Evolutionary conservation across 1,140 invertebrate species (phyloP).

Genomic region (Drosophila burlai): DNA sequence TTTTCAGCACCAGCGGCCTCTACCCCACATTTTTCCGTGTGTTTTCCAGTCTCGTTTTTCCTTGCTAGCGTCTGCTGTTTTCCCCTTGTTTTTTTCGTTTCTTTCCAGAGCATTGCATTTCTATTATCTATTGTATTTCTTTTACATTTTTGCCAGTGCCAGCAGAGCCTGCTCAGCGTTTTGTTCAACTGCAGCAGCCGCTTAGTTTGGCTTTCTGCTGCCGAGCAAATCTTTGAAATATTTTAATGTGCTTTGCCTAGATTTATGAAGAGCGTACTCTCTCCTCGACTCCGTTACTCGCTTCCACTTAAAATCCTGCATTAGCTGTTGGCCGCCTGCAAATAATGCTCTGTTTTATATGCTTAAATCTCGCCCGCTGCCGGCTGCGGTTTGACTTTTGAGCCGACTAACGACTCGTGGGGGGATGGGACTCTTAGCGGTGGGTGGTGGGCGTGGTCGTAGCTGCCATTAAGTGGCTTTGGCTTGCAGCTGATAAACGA

Average conservation of each 20-base stretch:
- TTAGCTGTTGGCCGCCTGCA: slow-evolving; percentile 50
- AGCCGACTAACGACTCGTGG: slow-evolving; percentile 7
- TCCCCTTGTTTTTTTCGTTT: slow-evolving; percentile 1
- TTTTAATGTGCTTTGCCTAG: slow-evolving; percentile 58
- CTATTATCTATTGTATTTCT: slow-evolving; percentile 50
- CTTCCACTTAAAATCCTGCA: slow-evolving; percentile 43
- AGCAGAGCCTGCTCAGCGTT: slow-evolving; percentile 46
- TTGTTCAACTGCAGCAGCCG: slow-evolving; percentile 54
- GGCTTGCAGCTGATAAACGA: slow-evolving; percentile 63
- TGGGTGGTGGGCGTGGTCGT: slow-evolving; percentile 10
- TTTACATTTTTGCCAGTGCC: slow-evolving; percentile 25
- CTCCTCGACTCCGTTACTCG: neutral
- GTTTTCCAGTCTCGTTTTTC: slow-evolving; percentile 16
- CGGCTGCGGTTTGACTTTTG: slow-evolving; percentile 55
- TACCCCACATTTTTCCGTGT: slow-evolving; percentile 28
- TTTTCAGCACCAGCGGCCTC: slow-evolving; percentile 1
- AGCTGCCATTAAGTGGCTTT: slow-evolving; percentile 56
- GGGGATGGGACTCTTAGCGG: neutral
- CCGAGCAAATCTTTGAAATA: slow-evolving; percentile 58
- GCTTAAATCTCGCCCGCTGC: slow-evolving; percentile 34
- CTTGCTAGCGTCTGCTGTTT: slow-evolving; percentile 40
- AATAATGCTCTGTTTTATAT: slow-evolving; percentile 63
- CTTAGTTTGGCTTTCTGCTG: slow-evolving; percentile 28
- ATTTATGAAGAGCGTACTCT: slow-evolving; percentile 49
- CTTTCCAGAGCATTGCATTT: slow-evolving; percentile 47